Percentiles rank a stretch among this genome's conserved stretches.
Conservation (phyloP, 2,797 vertebrate species). For the Xerus rutilus region DNA sequence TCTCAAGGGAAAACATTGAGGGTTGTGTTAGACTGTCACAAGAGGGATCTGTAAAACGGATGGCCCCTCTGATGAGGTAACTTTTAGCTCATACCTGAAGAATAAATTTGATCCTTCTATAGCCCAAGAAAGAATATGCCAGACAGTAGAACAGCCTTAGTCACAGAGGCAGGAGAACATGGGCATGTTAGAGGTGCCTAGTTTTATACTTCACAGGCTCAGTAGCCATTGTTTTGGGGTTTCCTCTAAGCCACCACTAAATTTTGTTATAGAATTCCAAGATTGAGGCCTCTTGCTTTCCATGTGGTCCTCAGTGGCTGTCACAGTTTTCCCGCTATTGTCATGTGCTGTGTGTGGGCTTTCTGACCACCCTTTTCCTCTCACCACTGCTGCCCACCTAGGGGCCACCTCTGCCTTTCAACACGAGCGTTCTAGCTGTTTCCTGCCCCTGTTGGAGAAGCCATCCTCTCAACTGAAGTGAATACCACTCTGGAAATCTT, state of each 20-base stretch:
- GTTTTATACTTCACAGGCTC: not conserved
- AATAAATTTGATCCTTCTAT: not conserved
- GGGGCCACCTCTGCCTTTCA: not conserved
- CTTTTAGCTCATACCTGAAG: not conserved
- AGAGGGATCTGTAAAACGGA: not conserved
- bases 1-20: not conserved
- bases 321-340: not conserved
- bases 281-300: not conserved
- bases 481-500: slow-evolving; percentile 43
- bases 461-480: not conserved
- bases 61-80: not conserved
- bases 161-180: not conserved
- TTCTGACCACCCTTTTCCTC: not conserved
- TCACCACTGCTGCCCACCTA: not conserved
- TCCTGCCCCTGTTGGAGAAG: not conserved
- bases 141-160: not conserved
- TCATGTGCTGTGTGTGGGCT: not conserved
- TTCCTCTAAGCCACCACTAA: not conserved
- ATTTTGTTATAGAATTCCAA: not conserved
- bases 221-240: not conserved
- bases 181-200: not conserved
- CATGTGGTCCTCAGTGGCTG: fast-evolving
- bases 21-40: not conserved
- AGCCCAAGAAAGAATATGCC: not conserved
- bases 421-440: not conserved